Base-by-base conservation (phyloP, 1,140 invertebrate genomes). In the Maconellicoccus hirsutus region DNA sequence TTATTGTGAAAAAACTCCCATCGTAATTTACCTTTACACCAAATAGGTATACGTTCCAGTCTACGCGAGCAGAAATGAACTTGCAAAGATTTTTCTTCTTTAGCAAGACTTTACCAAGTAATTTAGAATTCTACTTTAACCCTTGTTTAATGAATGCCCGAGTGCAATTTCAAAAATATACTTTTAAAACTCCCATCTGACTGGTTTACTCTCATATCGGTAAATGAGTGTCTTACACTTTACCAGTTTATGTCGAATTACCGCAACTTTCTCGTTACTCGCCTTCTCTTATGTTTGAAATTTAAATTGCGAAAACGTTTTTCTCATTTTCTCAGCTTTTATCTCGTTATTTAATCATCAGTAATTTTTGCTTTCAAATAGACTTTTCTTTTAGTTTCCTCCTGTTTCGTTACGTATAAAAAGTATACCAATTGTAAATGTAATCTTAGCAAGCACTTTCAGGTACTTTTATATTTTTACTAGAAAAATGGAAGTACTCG, bases 291-390 rank as follows among this genome's bases (percentile, higher is more conserved):
- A 52, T 16, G 12, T 52, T 52, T 52, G 42, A 52, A 52, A 52
- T 52, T 52, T 52, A 16, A 52, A 52, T 52, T 52, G 42, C 42
- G 42, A 52, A 52, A 52, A 52, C 42, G 42, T 52, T 52, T 52
- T 52, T 52, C 42, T 52, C 42, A 52, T 52, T 52, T 52, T 52
- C 42, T 19, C 10, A 14, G 42, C 42, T 52, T 52, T 52, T 52
- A 52, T 52, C 42, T 52, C 42, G 42, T 52, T 52, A 52, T 52
- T 52, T 52, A 52, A 52, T 52, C n/a, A 52, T 52, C n/a, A 52
- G 12, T 52, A 52, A 52, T 52, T 52, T 52, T 52, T 52, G n/a
- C n/a, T 52, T 52, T 52, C 42, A 52, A 52, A 52, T 52, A 52
- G 12, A 16, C 42, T 52, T 52, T 52, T 52, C 42, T 52, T 52